Conservation (phyloP, 2,113 vertebrate genomes). For the Myrmecobius fasciatus region DNA sequence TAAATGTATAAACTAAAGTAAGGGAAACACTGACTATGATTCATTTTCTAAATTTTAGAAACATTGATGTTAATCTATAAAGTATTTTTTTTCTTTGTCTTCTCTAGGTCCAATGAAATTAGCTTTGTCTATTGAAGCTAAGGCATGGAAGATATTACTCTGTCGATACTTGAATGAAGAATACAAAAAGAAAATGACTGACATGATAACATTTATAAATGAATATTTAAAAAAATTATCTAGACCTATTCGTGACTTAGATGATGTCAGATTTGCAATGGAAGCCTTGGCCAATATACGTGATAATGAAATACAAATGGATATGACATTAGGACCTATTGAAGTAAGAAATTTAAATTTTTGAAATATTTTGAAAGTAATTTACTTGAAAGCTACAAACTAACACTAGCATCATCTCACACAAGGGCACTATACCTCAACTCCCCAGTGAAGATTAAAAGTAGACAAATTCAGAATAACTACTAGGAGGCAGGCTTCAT, state of each 20-base stretch:
- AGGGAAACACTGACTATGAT: not conserved
- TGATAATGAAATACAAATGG: conserved; percentile 87
- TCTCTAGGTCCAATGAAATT: conserved; percentile 85
- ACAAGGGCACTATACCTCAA: not conserved
- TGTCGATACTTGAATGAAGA: conserved; percentile 88
- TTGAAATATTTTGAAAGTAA: conserved; percentile 20
- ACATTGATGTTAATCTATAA: not conserved
- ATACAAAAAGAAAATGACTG: conserved; percentile 89
- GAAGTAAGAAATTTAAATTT: conserved; percentile 83
- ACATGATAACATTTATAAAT: conserved; percentile 81
- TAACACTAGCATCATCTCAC: not conserved
- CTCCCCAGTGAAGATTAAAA: not conserved
- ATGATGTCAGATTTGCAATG: conserved; percentile 89
- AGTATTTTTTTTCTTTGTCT: conserved; percentile 33
- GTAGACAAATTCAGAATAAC: not conserved
- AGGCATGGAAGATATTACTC: conserved; percentile 88
- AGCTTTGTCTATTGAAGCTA: conserved; percentile 85
- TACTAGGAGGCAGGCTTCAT: not conserved
- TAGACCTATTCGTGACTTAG: conserved; percentile 86
- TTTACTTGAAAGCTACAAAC: not conserved
- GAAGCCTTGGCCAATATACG: conserved; percentile 85
- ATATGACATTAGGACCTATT: conserved; percentile 88
- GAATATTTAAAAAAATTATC: conserved; percentile 84
- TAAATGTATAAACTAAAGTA: not conserved
- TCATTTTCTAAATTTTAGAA: conserved; percentile 12